Conservation (phyloP, 2,888 invertebrate species). For the Eilema griseolum region DNA sequence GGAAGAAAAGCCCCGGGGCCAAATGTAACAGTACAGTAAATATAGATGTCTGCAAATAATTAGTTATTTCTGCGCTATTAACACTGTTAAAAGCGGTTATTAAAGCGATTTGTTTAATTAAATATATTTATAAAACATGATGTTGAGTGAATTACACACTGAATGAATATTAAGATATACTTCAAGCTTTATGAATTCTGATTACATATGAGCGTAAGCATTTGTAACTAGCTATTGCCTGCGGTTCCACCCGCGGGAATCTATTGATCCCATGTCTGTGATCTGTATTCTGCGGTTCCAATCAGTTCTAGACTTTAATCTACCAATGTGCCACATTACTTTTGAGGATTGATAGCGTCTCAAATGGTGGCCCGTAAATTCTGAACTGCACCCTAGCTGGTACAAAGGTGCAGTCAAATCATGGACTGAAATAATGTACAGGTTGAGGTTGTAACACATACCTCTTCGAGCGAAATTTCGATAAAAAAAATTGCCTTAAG, state of each 20-base stretch:
- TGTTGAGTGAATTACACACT: conserved; percentile 31
- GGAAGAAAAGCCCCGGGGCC: conserved; percentile 38
- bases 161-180: conserved; percentile 21
- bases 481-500: no score
- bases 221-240: conserved; percentile 16
- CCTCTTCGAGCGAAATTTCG: no score
- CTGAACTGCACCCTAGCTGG: no score
- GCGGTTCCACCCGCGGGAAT: neutral
- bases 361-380: no score
- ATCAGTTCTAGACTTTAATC: neutral
- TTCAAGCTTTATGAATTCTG: conserved; percentile 29
- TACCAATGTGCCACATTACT: neutral
- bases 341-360: no score
- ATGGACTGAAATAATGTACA: no score
- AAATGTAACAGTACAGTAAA: conserved; percentile 45
- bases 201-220: conserved; percentile 23
- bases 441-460: no score
- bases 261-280: no score
- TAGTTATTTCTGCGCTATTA: conserved; percentile 53
- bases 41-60: conserved; percentile 53
- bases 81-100: conserved; percentile 39
- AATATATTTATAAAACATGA: conserved; percentile 32
- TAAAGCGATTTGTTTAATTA: conserved; percentile 41
- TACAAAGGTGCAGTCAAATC: no score
- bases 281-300: no score